phyloP scores from a whole-genome alignment of 2,113 vertebrate species.

The Mus pahari region DNA sequence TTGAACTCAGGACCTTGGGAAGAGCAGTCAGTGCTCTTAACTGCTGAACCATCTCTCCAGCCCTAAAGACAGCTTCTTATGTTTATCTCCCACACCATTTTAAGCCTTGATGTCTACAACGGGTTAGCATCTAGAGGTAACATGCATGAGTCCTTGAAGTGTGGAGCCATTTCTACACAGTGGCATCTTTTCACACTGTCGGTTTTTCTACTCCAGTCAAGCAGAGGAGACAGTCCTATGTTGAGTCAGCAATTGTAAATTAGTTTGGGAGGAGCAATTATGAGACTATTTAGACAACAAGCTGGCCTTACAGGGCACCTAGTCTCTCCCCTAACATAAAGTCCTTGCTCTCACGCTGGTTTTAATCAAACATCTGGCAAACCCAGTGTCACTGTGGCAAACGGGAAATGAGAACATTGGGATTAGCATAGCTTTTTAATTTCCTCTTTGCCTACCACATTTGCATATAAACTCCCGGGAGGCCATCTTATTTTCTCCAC shows the following conservation, averaged over 20 bases:
- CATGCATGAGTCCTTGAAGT: no score
- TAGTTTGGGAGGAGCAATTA: neutral
- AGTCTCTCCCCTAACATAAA: conserved; percentile 25
- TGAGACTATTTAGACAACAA: neutral
- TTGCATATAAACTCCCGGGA: neutral
- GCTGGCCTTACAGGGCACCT: neutral
- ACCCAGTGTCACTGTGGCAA: neutral
- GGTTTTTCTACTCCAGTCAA: neutral
- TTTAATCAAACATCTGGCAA: conserved; percentile 5
- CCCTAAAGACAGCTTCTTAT: neutral
- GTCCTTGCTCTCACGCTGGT: neutral
- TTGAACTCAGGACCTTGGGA: no score
- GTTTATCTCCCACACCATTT: neutral
- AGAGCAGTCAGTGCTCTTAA: no score
- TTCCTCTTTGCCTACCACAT: neutral
- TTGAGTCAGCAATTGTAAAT: neutral
- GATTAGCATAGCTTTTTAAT: neutral
- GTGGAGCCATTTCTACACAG: neutral
- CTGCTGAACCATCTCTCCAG: no score
- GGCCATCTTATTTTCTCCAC: neutral
- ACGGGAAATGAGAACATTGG: conserved; percentile 6
- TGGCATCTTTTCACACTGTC: neutral
- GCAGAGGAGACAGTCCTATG: neutral
- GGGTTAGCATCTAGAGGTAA: neutral
- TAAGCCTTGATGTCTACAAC: neutral